Percentiles rank a stretch among this genome's conserved stretches.
These are phyloP conservation scores for Triplophysa dalaica DNA, from an alignment of 2,113 vertebrate genomes.

Conservation along the genomic window DNA sequence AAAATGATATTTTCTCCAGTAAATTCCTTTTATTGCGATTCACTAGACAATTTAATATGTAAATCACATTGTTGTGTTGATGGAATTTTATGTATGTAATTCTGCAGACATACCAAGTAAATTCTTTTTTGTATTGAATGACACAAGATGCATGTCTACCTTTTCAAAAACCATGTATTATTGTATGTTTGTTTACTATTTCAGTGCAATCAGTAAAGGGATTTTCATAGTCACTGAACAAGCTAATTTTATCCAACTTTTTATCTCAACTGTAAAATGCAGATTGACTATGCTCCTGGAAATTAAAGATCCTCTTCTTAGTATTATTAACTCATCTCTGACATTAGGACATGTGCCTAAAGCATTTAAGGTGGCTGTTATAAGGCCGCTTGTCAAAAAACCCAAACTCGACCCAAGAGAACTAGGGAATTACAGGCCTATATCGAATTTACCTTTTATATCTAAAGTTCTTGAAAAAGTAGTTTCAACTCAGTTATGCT, in stretches of 20 bases:
- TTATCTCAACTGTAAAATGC: neutral
- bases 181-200: conserved; percentile 18
- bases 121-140: neutral
- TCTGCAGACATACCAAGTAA: neutral
- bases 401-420: too few species aligned
- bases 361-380: too few species aligned
- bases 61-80: conserved; percentile 1
- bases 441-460: too few species aligned
- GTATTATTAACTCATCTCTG: too few species aligned
- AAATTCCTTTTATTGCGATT: neutral
- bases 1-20: neutral
- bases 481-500: too few species aligned
- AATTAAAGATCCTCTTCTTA: too few species aligned
- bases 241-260: neutral
- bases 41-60: neutral
- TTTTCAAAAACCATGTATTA: conserved; percentile 13
- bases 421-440: too few species aligned
- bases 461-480: too few species aligned
- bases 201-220: conserved; percentile 26
- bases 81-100: neutral
- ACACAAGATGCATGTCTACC: conserved; percentile 29
- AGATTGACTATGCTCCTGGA: neutral
- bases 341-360: too few species aligned
- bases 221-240: neutral
- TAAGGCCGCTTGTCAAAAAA: too few species aligned